Conservation (phyloP, 2,888 invertebrate genomes). For the Limnephilus marmoratus region DNA sequence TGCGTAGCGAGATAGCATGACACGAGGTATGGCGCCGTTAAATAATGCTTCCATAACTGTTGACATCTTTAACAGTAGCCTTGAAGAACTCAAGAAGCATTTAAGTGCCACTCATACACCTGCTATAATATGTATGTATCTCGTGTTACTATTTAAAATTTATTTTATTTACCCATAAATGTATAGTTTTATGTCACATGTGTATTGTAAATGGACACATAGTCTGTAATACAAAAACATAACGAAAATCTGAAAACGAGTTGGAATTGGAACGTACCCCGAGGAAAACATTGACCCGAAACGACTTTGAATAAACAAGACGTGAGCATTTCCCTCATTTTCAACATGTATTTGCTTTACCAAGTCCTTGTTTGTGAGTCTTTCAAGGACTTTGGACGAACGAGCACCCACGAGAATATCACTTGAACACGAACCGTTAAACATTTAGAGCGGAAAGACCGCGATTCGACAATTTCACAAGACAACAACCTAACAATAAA, state of each 20-base stretch:
- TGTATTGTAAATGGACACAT: too few species aligned
- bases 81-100: too few species aligned
- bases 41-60: too few species aligned
- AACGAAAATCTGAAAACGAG: neutral
- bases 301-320: neutral
- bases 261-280: neutral
- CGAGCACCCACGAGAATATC: neutral
- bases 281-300: neutral
- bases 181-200: too few species aligned
- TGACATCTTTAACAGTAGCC: too few species aligned
- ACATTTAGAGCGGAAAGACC: conserved; percentile 43
- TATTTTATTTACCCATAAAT: too few species aligned
- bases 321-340: conserved; percentile 2
- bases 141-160: too few species aligned
- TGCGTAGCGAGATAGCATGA: too few species aligned
- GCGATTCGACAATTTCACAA: conserved; percentile 44
- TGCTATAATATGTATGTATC: too few species aligned
- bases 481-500: conserved; percentile 29
- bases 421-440: conserved; percentile 34
- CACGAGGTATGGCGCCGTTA: too few species aligned
- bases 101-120: too few species aligned
- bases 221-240: neutral
- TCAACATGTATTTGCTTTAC: neutral
- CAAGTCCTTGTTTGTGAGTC: neutral
- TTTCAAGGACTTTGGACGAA: conserved; percentile 9